Evolutionary conservation across 2,113 vertebrate genomes (phyloP).

Genomic region (Periophthalmus modestus): DNA sequence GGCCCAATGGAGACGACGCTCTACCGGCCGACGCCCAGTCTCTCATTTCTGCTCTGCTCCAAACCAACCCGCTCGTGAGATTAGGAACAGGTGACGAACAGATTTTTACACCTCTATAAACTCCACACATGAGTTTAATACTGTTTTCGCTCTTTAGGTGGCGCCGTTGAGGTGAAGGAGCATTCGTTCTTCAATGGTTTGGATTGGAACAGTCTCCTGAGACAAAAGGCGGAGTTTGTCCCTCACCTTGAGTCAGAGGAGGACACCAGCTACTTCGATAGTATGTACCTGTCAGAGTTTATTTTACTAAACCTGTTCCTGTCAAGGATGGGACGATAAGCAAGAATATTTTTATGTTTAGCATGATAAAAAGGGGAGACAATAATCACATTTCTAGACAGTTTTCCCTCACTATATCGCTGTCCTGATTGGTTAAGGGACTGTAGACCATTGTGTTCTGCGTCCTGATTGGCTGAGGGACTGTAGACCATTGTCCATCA

Average conservation of each 20-base stretch:
- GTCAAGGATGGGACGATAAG: too few species aligned
- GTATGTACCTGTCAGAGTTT: slow-evolving; percentile 66
- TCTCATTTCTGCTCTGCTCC: slow-evolving; percentile 87
- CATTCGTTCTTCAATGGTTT: slow-evolving; percentile 88
- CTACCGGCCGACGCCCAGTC: slow-evolving; percentile 85
- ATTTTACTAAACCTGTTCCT: slow-evolving; percentile 3
- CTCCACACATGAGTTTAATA: background rate
- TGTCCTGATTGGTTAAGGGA: too few species aligned
- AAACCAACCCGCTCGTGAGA: slow-evolving; percentile 87
- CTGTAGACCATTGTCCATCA: too few species aligned
- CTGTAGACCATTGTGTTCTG: too few species aligned
- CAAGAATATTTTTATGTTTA: too few species aligned
- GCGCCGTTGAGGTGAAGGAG: slow-evolving; percentile 89
- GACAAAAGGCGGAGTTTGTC: slow-evolving; percentile 93
- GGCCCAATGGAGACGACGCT: slow-evolving; percentile 89
- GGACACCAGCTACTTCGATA: slow-evolving; percentile 96
- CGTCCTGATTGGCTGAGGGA: too few species aligned
- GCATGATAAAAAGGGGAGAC: too few species aligned
- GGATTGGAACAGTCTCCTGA: slow-evolving; percentile 91
- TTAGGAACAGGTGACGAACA: slow-evolving; percentile 82
- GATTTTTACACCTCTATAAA: background rate
- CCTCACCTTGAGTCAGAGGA: slow-evolving; percentile 93
- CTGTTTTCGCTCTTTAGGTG: slow-evolving; percentile 74
- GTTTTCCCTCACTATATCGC: too few species aligned
- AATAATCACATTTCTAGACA: too few species aligned